Conservation (phyloP, 2,797 vertebrate species). For the Acanthornis magna region DNA sequence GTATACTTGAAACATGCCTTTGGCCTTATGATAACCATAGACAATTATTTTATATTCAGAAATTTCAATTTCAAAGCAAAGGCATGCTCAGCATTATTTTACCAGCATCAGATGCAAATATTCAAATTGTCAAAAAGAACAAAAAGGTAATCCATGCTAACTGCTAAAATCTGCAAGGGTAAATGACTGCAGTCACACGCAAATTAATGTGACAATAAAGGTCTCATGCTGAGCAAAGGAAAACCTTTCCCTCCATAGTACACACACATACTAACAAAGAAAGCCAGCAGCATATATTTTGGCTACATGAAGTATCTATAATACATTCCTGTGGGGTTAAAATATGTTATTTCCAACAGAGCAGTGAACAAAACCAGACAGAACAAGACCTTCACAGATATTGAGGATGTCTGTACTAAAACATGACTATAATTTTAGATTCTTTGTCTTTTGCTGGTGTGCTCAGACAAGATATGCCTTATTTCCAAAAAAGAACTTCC, state of each 20-base stretch:
- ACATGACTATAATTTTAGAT: background rate
- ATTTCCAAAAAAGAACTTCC: background rate
- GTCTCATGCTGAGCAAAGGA: background rate
- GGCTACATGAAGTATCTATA: background rate
- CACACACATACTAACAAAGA: background rate
- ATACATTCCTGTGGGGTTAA: background rate
- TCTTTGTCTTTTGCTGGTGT: background rate
- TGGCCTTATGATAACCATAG: background rate
- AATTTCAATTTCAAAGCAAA: background rate
- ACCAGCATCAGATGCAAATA: background rate
- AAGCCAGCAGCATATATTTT: background rate
- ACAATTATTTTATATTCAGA: background rate
- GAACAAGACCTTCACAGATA: background rate
- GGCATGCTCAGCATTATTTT: background rate
- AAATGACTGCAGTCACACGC: background rate
- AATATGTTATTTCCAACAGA: background rate
- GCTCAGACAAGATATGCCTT: background rate
- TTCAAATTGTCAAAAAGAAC: background rate
- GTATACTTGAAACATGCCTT: background rate
- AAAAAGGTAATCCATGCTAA: background rate
- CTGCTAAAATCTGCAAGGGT: background rate
- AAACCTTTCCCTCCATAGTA: background rate
- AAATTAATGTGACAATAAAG: background rate
- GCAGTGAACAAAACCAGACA: background rate
- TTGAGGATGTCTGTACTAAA: background rate